These are phyloP conservation scores for Drosophila robusta DNA, from an alignment of 2,888 invertebrate species.

Conservation along the genomic window DNA sequence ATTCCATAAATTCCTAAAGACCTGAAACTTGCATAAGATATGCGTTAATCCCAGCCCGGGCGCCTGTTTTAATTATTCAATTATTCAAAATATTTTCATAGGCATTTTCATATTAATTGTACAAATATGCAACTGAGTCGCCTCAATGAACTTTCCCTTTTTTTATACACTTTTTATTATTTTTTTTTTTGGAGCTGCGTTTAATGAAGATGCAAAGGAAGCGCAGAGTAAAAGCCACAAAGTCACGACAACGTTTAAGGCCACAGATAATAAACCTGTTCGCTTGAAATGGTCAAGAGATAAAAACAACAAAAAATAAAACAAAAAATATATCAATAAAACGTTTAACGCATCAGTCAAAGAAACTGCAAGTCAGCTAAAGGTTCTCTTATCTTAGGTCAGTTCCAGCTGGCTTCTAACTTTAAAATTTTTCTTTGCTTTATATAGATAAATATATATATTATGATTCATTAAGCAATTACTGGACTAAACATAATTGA, in stretches of 20 bases:
- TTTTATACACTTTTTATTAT: constrained; percentile 6
- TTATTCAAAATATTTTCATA: constrained; percentile 71
- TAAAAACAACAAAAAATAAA: constrained; percentile 10
- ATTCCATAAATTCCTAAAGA: constrained; percentile 21
- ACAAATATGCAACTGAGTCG: constrained; percentile 58
- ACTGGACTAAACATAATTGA: constrained; percentile 19
- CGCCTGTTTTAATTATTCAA: constrained; percentile 59
- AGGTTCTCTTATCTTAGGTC: constrained; percentile 17
- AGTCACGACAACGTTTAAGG: constrained; percentile 66
- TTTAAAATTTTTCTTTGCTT: background rate
- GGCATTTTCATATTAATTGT: constrained; percentile 66
- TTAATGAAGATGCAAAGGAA: constrained; percentile 78
- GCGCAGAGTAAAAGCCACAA: constrained; percentile 61
- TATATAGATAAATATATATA: background rate
- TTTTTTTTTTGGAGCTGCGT: constrained; percentile 29
- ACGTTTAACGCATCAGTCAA: constrained; percentile 6
- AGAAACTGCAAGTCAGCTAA: constrained; percentile 32
- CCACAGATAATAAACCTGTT: constrained; percentile 66
- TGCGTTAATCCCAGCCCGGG: background rate
- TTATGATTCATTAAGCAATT: constrained; percentile 24
- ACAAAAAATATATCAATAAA: constrained; percentile 18
- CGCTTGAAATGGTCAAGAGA: constrained; percentile 46
- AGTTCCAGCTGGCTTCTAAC: background rate
- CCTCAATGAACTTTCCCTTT: constrained; percentile 80
- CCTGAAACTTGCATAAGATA: constrained; percentile 45